Percentiles rank a stretch among this genome's conserved stretches.
Conservation (phyloP, 2,797 vertebrate genomes). For the Gambelia wislizenii region DNA sequence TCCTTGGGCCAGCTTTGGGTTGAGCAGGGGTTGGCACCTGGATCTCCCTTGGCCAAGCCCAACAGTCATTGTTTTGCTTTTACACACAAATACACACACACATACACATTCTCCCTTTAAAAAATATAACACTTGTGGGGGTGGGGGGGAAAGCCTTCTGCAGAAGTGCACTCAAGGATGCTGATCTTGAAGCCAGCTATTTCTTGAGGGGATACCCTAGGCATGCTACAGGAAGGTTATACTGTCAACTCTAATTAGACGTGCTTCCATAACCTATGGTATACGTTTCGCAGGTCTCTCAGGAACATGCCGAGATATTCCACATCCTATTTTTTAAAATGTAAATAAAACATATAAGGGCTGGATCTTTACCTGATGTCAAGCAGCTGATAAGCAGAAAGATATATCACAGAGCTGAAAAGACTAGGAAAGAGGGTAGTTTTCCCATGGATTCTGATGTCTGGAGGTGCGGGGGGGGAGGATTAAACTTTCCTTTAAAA, state of each 20-base stretch:
- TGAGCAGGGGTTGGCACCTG: neutral
- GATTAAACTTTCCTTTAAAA: neutral
- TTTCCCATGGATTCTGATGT: neutral
- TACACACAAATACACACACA: neutral
- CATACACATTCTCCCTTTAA: neutral
- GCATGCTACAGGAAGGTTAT: constrained; percentile 55
- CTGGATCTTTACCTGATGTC: constrained; percentile 36
- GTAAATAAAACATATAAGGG: constrained; percentile 45
- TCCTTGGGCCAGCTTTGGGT: neutral
- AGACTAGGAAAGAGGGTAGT: neutral
- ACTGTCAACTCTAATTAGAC: constrained; percentile 70
- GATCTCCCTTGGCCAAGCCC: neutral
- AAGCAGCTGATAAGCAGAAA: constrained; percentile 41
- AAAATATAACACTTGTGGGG: neutral
- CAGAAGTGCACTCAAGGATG: constrained; percentile 61
- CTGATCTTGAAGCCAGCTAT: constrained; percentile 62
- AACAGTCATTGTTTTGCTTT: neutral
- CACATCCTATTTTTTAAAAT: constrained; percentile 39
- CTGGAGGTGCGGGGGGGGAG: neutral
- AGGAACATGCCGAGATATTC: constrained; percentile 59
- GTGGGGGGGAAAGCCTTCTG: constrained; percentile 53
- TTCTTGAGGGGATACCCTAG: constrained; percentile 73
- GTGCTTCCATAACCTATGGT: constrained; percentile 47
- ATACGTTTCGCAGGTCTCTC: constrained; percentile 60
- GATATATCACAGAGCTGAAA: neutral